Conservation (phyloP, 2,113 vertebrate species). For the Sander vitreus region DNA sequence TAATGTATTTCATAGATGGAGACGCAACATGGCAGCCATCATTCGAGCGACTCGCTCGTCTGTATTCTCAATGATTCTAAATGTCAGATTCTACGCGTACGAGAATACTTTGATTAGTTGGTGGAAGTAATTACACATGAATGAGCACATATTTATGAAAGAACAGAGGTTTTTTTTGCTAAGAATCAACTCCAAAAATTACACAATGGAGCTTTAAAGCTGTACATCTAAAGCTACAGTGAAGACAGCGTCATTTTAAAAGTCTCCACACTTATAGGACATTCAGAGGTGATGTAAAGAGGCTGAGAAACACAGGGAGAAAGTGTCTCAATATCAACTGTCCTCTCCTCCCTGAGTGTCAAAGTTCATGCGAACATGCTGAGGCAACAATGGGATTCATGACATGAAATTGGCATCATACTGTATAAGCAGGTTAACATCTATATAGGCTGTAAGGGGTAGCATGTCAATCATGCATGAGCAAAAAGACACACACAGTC, state of each 20-base stretch:
- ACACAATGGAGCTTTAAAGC: too few relatives aligned
- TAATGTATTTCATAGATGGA: too few relatives aligned
- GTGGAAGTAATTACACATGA: too few relatives aligned
- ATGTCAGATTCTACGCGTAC: too few relatives aligned
- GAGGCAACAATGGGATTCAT: background rate
- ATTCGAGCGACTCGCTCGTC: too few relatives aligned
- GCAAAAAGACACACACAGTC: background rate
- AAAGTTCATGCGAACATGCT: constrained; percentile 9
- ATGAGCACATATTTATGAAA: too few relatives aligned
- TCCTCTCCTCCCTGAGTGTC: background rate
- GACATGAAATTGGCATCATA: background rate
- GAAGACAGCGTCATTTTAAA: background rate
- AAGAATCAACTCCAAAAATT: too few relatives aligned
- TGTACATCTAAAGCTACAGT: background rate
- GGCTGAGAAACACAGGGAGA: background rate
- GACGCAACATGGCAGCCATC: too few relatives aligned
- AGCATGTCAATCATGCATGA: background rate
- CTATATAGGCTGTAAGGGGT: background rate
- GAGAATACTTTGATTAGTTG: too few relatives aligned
- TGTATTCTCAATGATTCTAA: too few relatives aligned
- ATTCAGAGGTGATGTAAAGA: background rate
- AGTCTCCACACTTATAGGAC: background rate
- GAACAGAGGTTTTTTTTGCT: too few relatives aligned
- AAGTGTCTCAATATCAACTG: constrained; percentile 5
- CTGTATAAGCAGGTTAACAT: background rate